Evolutionary conservation across 1,140 invertebrate species (phyloP), one percentile per base, ranked within the genome.

Genomic region (Ceratitis capitata): DNA sequence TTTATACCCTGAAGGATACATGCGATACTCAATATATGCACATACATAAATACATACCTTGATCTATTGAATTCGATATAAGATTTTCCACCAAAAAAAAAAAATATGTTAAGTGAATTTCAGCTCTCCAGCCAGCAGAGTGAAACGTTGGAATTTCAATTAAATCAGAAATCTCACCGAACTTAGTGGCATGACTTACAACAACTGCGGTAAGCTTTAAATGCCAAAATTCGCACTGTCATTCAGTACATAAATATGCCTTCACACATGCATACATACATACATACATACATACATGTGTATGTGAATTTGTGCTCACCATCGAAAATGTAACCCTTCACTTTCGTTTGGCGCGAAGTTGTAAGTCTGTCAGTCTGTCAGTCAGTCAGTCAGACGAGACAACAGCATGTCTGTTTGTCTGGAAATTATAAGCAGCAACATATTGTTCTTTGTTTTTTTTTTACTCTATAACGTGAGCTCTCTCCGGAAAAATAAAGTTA

Each of bases 71-170:
- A n/a, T n/a, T n/a, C n/a, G n/a, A n/a, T n/a, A n/a, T n/a, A n/a
- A n/a, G n/a, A n/a, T n/a, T n/a, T n/a, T n/a, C 12, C 51, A n/a
- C 51, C 0, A 56, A 56, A 56, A 3, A 56, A 56, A 56, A 9
- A 1, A n/a, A 64, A 69, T 35, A 69, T 35, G 12, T 5, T n/a
- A n/a, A 39, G 39, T 19, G 35, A 39, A 69, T n/a, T 69, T 35
- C 29, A 69, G n/a, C 4, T 35, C 39, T 69, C 9, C 61, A 16
- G 14, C 32, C 9, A 4, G 69, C 39, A 45, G 19, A 14, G n/a
- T 10, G 32, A 78, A 78, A 6, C 23, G 39, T 10, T 78, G 69
- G 69, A 78, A 78, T 78, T 78, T 78, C 69, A 78, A 78, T 78
- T 45, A 78, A 78, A 45, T 78, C 19, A 39, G 39, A 45, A 78